Conservation (phyloP, 2,888 invertebrate species). For the Patella caerulea region DNA sequence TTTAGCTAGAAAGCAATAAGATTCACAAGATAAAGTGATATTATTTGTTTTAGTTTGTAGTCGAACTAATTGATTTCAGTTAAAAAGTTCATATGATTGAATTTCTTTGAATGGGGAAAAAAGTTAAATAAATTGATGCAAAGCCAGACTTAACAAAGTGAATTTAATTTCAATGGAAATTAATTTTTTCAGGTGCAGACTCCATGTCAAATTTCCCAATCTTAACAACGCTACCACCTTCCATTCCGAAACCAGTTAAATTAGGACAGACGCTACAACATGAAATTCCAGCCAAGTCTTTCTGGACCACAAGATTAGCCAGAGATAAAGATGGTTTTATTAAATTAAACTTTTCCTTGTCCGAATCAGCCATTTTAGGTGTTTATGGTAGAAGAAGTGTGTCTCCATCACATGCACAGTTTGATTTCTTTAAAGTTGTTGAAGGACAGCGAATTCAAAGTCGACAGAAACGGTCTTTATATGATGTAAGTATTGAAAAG, state of each 20-base stretch:
- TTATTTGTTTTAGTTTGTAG: no score
- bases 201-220: slow-evolving; percentile 24
- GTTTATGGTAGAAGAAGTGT: slow-evolving; percentile 95
- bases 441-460: slow-evolving; percentile 71
- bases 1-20: no score
- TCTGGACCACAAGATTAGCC: slow-evolving; percentile 98
- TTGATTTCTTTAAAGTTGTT: slow-evolving; percentile 94
- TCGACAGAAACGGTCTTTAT: slow-evolving; percentile 20
- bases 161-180: no score
- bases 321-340: slow-evolving; percentile 94
- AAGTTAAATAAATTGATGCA: no score
- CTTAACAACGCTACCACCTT: slow-evolving; percentile 30
- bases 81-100: no score
- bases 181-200: slow-evolving; percentile 33
- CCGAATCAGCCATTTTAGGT: slow-evolving; percentile 77
- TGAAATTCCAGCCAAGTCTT: slow-evolving; percentile 92
- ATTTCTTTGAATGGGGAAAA: no score
- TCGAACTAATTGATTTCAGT: no score
- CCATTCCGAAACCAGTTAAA: slow-evolving; percentile 67
- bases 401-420: slow-evolving; percentile 95
- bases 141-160: no score
- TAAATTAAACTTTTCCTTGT: slow-evolving; percentile 88
- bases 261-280: slow-evolving; percentile 89
- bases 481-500: not conserved
- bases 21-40: no score